Evolutionary conservation across 1,140 invertebrate genomes (phyloP).

Genomic region (Drosophila carrolli): DNA sequence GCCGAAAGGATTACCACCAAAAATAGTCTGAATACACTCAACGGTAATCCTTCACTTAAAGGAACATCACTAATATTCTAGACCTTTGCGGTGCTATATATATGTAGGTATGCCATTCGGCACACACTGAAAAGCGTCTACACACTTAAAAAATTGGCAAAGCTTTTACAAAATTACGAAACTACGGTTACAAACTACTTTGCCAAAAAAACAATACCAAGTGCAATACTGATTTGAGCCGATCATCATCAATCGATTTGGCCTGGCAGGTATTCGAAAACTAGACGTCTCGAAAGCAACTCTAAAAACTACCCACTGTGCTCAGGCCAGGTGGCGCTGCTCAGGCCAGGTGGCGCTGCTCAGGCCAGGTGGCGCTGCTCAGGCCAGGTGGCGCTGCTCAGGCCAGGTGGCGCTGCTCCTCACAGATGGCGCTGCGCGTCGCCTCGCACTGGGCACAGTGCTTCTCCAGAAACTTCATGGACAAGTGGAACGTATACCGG

Average conservation of each 20-base stretch:
- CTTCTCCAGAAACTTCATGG: conserved; percentile 84
- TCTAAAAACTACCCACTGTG: conserved; percentile 77
- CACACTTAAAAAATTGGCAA: conserved; percentile 65
- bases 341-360: conserved; percentile 63
- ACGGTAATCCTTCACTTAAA: conserved; percentile 20
- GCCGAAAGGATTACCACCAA: conserved; percentile 38
- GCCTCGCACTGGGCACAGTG: conserved; percentile 82
- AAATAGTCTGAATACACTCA: conserved; percentile 5
- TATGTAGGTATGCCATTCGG: conserved; percentile 16
- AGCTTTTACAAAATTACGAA: conserved; percentile 81
- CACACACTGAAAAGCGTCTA: conserved; percentile 55
- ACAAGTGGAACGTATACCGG: conserved; percentile 84
- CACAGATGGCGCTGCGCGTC: conserved; percentile 47
- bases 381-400: conserved; percentile 41
- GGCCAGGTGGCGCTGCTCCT: conserved; percentile 67
- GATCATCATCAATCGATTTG: conserved; percentile 42
- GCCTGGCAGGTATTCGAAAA: conserved; percentile 51
- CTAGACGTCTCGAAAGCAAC: conserved; percentile 39
- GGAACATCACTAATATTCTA: conserved; percentile 41
- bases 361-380: conserved; percentile 49
- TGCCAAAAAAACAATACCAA: conserved; percentile 47
- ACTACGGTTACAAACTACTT: conserved; percentile 75
- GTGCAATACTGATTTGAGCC: conserved; percentile 46
- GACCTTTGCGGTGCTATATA: conserved; percentile 29
- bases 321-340: conserved; percentile 63